Evolutionary conservation across 2,113 vertebrate species (phyloP), one percentile per base, ranked within the genome.

Genomic region (Sinocyclocheilus grahami): DNA sequence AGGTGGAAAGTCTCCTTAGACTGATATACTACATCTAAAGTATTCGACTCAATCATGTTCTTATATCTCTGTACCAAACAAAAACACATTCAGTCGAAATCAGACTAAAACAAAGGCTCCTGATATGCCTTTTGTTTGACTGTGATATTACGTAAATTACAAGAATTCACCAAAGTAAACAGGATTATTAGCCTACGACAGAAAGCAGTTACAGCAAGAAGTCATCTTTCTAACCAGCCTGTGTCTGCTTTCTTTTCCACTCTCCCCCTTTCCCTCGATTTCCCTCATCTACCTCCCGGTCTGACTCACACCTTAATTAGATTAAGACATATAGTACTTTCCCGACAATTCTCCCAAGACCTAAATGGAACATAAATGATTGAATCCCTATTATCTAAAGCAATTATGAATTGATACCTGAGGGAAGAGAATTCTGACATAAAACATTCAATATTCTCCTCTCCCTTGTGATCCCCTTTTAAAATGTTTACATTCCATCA

Each of bases 351-450:
- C 90, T 88, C 85, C 37, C 46, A 89, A 86, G 86, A 86, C 82
- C 78, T 83, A 88, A 88, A 88, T 78, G 86, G 86, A 87, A 87
- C 83, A 90, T 91, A 86, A 90, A 91, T 91, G 82, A 89, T 92
- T 90, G 87, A 88, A 84, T 85, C 81, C 78, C 84, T 91, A 87
- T 89, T 92, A 89, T 91, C 86, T 86, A 85, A 83, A 76, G 65
- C 78, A 81, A 88, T 89, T 88, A 88, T 85, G 88, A 88, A 87
- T 74, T 85, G 82, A 87, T 78, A 85, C 84, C 80, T 78, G 85
- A 75, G 82, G 90, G 86, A 88, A 86, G 83, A 84, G 86, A 62
- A 82, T 85, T 75, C 81, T 88, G 87, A 88, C 87, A 63, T 67
- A 71, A 51, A 69, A 85, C 78, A 78, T 62, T 85, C 83, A 82